Evolutionary conservation across 2,113 vertebrate species (phyloP).

Genomic region (Tupaia chinensis): DNA sequence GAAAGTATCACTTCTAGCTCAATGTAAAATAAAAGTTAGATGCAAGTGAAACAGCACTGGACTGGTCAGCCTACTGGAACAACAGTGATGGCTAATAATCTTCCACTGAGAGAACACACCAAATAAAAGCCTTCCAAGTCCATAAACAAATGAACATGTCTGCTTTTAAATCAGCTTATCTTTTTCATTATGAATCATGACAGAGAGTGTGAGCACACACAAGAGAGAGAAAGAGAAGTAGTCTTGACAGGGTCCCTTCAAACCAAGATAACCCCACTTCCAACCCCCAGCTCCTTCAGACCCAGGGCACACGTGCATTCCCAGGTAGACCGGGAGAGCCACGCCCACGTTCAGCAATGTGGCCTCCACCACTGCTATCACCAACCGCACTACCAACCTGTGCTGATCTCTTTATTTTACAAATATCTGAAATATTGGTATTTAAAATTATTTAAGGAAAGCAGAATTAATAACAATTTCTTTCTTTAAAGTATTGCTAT

Average conservation of each 20-base stretch:
- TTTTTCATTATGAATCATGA: not conserved
- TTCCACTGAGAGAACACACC: not conserved
- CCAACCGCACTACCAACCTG: no score
- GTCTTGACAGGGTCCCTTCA: no score
- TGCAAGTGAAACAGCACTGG: not conserved
- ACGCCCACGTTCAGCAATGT: no score
- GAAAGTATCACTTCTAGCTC: not conserved
- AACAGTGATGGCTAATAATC: not conserved
- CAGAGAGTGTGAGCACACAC: no score
- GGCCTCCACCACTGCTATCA: no score
- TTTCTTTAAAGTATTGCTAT: conserved; percentile 29
- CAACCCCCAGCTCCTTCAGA: no score
- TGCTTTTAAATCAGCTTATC: conserved; percentile 18
- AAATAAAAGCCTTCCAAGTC: not conserved
- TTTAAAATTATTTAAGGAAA: conserved; percentile 13
- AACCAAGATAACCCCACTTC: no score
- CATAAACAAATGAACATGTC: not conserved
- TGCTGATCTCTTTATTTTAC: not conserved
- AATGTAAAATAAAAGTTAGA: conserved; percentile 55
- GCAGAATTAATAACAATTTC: not conserved
- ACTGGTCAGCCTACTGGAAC: not conserved
- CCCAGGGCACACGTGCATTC: no score
- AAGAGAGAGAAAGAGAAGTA: no score
- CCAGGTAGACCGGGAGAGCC: no score
- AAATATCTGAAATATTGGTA: conserved; percentile 18